Base-by-base conservation (phyloP, 2,888 invertebrate species). In the Harpalus rubripes region DNA sequence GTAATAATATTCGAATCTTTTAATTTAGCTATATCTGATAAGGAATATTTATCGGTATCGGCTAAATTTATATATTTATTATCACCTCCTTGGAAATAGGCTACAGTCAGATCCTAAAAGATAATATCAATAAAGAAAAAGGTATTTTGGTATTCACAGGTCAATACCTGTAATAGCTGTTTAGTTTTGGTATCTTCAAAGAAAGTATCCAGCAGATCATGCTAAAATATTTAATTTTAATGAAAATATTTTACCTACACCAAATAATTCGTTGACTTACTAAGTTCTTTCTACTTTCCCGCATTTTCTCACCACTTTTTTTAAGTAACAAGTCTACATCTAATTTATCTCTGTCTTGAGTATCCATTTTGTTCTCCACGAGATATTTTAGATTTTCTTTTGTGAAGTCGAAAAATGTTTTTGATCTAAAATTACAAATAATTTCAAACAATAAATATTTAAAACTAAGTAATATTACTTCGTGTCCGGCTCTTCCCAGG, bases 11-110 rank as follows among this genome's bases (percentile, higher is more conserved):
- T n/a, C 10, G 59, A 39, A 12, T 41, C 12, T 22, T 61, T 76
- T 59, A 83, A 76, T 39, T 44, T 32, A 7, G 32, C n/a, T 18
- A 83, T 61, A 22, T 76, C 59, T 7, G 2, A 3, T 7, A 58
- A 1, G 6, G 59, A 72, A 61, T 59, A 59, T 18, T 61, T 16
- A 16, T 74, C 22, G 16, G 7, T 12, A 10, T 76, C 44, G 6
- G 18, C 15, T 61, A 83, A 10, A 59, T 83, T 58, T 12, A 83
- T 76, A 76, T 83, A 83, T 61, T 76, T 83, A 22, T 58, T 22
- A 22, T 83, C 83, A 5, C 83, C 83, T 39, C 74, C 83, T 61
- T 83, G 58, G 41, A 83, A 76, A 72, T 83, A 83, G 3, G 76
- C 74, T 16, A 16, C 15, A 18, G 83, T 76, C 22, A 83, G 74